Evolutionary conservation across 2,888 invertebrate genomes (phyloP).

Genomic region (Apoda limacodes): DNA sequence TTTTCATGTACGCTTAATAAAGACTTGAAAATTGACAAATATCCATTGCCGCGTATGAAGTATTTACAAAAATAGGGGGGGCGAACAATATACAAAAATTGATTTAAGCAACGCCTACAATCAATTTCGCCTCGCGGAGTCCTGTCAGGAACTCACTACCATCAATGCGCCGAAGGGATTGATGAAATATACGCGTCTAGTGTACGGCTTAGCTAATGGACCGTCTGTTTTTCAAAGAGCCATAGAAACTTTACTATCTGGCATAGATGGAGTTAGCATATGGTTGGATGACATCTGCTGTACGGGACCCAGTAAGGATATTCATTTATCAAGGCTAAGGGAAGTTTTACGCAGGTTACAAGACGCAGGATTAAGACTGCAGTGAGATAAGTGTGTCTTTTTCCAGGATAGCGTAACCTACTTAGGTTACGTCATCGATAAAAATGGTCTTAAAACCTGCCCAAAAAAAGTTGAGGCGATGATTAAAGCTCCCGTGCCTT

Average conservation of each 20-base stretch:
- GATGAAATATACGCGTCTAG: constrained; percentile 16
- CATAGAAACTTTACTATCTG: constrained; percentile 13
- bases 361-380: constrained; percentile 12
- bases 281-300: constrained; percentile 14
- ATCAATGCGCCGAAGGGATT: constrained; percentile 18
- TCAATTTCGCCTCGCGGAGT: constrained; percentile 13
- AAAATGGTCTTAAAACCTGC: constrained; percentile 7
- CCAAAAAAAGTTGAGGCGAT: constrained; percentile 14
- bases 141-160: constrained; percentile 16
- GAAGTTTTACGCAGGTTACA: constrained; percentile 9
- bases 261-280: constrained; percentile 14
- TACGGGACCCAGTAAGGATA: constrained; percentile 9
- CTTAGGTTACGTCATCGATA: constrained; percentile 12
- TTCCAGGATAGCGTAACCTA: constrained; percentile 11
- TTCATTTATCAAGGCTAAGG: constrained; percentile 9
- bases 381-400: constrained; percentile 15
- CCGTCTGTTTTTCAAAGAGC: constrained; percentile 17
- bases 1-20: constrained; percentile 24
- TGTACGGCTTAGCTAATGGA: constrained; percentile 15
- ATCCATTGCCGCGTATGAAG: constrained; percentile 5
- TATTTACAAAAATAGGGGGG: constrained; percentile 8
- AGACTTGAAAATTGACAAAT: constrained; percentile 19
- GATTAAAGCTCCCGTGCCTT: constrained; percentile 6
- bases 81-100: constrained; percentile 13
- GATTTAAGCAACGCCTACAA: constrained; percentile 17